Base-by-base conservation (phyloP, 2,888 invertebrate genomes). In the Noctuana brunneofusca region DNA sequence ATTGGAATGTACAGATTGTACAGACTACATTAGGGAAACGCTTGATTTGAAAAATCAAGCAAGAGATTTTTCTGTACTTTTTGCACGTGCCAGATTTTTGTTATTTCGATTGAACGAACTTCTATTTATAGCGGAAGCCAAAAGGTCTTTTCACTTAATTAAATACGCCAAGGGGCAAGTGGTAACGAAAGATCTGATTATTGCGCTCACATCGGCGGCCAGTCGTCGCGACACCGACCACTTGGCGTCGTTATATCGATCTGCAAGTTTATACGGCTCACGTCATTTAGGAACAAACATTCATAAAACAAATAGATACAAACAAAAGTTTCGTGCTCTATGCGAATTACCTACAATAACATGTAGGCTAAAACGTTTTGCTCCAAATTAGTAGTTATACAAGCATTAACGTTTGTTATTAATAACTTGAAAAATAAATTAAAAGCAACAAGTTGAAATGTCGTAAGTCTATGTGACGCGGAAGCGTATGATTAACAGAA, bases 171-270 rank as follows among this genome's bases (percentile, higher is more conserved):
- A 58, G 58, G 46, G 46, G 35, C 53, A 35, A 48, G 32, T 18
- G 20, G 43, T 30, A 62, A 48, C 54, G 49, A 55, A 56, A 62
- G 49, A 48, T 77, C 74, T 72, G 71, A 72, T 71, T 78, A 76
- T 71, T 75, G 75, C 81, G 78, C 72, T 75, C 73, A 71, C 70
- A 71, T 68, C 70, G 72, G 67, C 67, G 66, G 69, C 71, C 62
- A 65, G 73, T 68, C 75, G 79, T 73, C 78, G 76, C 75, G 78
- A 71, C 76, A 73, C 74, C 80, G 80, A 76, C 81, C 78, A 79
- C 76, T 84, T 79, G 85, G 85, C 86, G 87, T 80, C 86, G 75
- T 68, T 65, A 72, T 89, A 90, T 89, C 81, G 89, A 90, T 90
- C 80, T 78, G 77, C 70, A 66, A 76, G 73, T 71, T 71, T 74